phyloP scores from a whole-genome alignment of 64 coral and sea anemone species.

The Montipora efflorescens region DNA sequence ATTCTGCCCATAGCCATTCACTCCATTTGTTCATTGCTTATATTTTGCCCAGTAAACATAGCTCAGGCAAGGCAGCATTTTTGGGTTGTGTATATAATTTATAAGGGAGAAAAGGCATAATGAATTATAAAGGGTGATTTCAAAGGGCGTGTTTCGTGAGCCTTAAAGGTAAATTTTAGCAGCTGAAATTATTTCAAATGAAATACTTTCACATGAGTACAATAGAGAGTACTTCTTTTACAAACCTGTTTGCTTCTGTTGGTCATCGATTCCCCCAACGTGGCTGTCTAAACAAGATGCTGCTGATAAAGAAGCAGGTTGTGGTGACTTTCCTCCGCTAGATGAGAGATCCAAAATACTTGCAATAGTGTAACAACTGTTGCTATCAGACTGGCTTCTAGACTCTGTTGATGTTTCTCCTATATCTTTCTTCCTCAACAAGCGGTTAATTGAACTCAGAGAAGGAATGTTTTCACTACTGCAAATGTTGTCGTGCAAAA shows the following conservation, averaged over 20 bases:
- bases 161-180: too few relatives aligned
- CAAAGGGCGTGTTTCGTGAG: neutral
- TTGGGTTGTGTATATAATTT: too few relatives aligned
- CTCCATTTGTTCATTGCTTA: too few relatives aligned
- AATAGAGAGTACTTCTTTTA: neutral
- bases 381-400: neutral
- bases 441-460: slow-evolving; percentile 70
- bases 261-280: neutral
- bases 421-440: slow-evolving; percentile 61
- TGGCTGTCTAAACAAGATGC: neutral
- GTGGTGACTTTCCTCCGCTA: neutral
- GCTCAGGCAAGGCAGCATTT: too few relatives aligned
- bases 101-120: too few relatives aligned
- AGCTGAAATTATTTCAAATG: too few relatives aligned
- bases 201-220: neutral
- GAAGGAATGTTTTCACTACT: slow-evolving; percentile 51
- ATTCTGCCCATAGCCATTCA: too few relatives aligned
- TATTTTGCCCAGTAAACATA: too few relatives aligned
- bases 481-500: slow-evolving; percentile 61
- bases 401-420: neutral
- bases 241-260: slow-evolving; percentile 6
- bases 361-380: neutral
- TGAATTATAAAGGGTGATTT: neutral
- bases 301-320: neutral
- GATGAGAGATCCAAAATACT: slow-evolving; percentile 12